Evolutionary conservation across 2,888 invertebrate genomes (phyloP), one percentile per base, ranked within the genome.

Genomic region (Heliconius ethilla): DNA sequence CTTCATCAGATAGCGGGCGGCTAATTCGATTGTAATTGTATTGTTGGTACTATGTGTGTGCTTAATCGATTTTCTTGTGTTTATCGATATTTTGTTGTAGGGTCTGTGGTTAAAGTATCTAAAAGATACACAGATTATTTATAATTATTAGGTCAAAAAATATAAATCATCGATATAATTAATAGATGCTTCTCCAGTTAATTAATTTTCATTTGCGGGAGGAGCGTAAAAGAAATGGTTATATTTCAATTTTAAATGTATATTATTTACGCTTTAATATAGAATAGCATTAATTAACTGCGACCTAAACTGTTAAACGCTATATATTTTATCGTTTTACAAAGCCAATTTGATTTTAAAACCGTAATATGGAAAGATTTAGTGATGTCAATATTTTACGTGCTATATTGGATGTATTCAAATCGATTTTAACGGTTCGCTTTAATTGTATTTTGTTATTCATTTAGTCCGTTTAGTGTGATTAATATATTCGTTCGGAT

Each of bases 21-120:
- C 87, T 86, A 86, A 86, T 86, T 84, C 85, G 82, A 84, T 82
- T 82, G 85, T 87, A 88, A 88, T 87, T 82, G 84, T 83, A 83
- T 81, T 82, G 83, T 84, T 82, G 82, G 40, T 40, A 59, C 13
- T 37, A 25, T 62, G 18, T 62, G 37, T 73, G 22, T 63, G 25
- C 62, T 63, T 74, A 74, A 74, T 74, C 74, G 65, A 74, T 74
- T 74, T 74, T 62, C 25, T 10, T 40, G 40, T 40, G 40, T 40
- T 74, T 62, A 18, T 29, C 62, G 40, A 63, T 62, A 9, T 55
- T 72, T 59, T 27, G 13, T 7, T 33, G 15, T 37, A n/a, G 37
- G 11, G 22, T 67, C n/a, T 33, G 66, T 37, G 37, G 66, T 55
- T 0, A n/a, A n/a, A n/a, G 22, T 9, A 22, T 11, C 11, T n/a